Evolutionary conservation across 2,888 invertebrate genomes (phyloP).

Genomic region (Drosophila macrothrix): DNA sequence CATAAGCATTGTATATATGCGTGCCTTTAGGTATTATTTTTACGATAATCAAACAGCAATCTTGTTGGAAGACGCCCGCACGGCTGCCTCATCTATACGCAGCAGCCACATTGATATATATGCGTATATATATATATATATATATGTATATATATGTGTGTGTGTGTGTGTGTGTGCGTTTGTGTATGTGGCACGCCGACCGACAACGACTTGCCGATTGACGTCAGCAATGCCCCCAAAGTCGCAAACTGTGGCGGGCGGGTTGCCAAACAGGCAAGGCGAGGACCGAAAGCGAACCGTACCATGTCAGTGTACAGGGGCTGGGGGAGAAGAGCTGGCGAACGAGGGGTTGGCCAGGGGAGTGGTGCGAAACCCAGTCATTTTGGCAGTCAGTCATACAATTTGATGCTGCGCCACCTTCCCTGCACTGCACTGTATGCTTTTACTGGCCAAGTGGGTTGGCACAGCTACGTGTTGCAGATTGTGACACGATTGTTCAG

Average conservation of each 20-base stretch:
- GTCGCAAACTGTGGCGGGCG: constrained; percentile 70
- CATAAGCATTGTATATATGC: constrained; percentile 32
- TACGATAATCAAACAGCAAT: constrained; percentile 62
- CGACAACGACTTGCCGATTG: constrained; percentile 82
- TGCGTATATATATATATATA: background rate
- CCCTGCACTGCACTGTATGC: constrained; percentile 22
- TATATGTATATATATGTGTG: constrained; percentile 7
- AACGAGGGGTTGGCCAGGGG: background rate
- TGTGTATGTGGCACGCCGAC: constrained; percentile 77
- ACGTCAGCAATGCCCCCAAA: constrained; percentile 85
- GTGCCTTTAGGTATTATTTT: constrained; percentile 57
- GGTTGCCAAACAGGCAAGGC: constrained; percentile 70
- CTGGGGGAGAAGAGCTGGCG: background rate
- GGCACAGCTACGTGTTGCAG: background rate
- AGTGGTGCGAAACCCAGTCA: constrained; percentile 42
- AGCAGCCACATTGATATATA: constrained; percentile 33
- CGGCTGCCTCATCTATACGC: constrained; percentile 62
- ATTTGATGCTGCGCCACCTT: constrained; percentile 63
- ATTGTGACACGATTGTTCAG: constrained; percentile 10
- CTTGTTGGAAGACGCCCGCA: constrained; percentile 66
- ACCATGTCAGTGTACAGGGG: constrained; percentile 12
- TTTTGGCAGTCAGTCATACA: constrained; percentile 81
- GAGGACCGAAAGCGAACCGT: constrained; percentile 30
- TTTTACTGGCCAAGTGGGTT: background rate
- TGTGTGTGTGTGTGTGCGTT: constrained; percentile 23